These are phyloP conservation scores for Tenthredo notha DNA, from an alignment of 2,888 invertebrate species.

Conservation along the genomic window DNA sequence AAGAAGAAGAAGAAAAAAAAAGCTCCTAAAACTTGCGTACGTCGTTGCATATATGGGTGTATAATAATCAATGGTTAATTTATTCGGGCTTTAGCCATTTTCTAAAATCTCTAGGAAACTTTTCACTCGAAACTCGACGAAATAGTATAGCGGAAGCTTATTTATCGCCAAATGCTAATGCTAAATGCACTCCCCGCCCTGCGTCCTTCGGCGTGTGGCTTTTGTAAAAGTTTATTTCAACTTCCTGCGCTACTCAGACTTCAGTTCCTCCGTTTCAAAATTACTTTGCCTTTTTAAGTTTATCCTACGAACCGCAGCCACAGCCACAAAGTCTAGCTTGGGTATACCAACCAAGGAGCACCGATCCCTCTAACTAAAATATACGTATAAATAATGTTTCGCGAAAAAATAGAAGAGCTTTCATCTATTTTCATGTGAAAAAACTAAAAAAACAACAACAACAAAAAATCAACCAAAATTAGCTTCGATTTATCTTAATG, in stretches of 20 bases:
- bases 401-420: background rate
- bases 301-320: background rate
- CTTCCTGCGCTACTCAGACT: conserved; percentile 38
- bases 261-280: conserved; percentile 20
- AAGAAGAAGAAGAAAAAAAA: background rate
- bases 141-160: conserved; percentile 23
- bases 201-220: conserved; percentile 29
- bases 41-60: background rate
- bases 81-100: conserved; percentile 7
- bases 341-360: conserved; percentile 3
- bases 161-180: conserved; percentile 49
- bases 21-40: too few relatives aligned
- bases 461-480: background rate
- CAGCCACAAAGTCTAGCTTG: conserved; percentile 12
- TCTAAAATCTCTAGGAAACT: conserved; percentile 34
- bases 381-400: background rate
- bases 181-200: background rate
- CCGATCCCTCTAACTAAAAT: background rate
- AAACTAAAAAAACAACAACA: background rate
- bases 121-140: conserved; percentile 16
- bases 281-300: conserved; percentile 46
- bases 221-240: conserved; percentile 48
- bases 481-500: background rate
- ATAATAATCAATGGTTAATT: conserved; percentile 38
- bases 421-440: background rate